A percentile compares a stretch with the other conserved stretches of the same genome.
phyloP scores from a whole-genome alignment of 2,888 invertebrate genomes.

The Tipula unca region DNA sequence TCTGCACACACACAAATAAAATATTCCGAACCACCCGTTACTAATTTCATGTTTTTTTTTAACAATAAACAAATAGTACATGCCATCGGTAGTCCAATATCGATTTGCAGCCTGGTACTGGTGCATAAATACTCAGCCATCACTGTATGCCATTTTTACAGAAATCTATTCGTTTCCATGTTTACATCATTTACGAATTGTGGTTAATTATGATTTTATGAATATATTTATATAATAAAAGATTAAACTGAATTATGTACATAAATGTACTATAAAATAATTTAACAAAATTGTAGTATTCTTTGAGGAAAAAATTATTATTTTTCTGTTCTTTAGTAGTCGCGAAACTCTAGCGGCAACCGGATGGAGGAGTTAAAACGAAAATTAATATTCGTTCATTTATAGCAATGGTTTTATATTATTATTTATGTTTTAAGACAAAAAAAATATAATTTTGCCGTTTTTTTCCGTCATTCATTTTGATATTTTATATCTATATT shows the following conservation, averaged over 20 bases:
- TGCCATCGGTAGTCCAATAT: not conserved
- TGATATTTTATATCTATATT: not conserved
- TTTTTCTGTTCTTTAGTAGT: not conserved
- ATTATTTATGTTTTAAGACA: slow-evolving; percentile 8
- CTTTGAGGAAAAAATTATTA: not conserved
- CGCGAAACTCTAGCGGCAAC: slow-evolving; percentile 14
- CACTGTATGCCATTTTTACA: not conserved
- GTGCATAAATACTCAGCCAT: not conserved
- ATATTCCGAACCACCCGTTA: not conserved
- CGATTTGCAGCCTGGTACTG: too few relatives aligned
- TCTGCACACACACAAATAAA: not conserved
- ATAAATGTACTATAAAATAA: not conserved
- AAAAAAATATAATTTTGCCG: not conserved
- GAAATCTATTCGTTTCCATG: not conserved
- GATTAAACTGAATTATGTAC: not conserved
- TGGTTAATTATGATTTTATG: not conserved
- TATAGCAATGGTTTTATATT: not conserved
- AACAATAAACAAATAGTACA: not conserved
- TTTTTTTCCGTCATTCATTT: not conserved
- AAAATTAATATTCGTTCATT: not conserved
- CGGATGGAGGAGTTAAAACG: not conserved
- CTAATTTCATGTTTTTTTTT: not conserved
- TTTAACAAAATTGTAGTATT: not conserved
- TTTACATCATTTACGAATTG: not conserved
- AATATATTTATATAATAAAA: not conserved